phyloP scores from a whole-genome alignment of 2,888 invertebrate species.

The Cephus nigrinus region DNA sequence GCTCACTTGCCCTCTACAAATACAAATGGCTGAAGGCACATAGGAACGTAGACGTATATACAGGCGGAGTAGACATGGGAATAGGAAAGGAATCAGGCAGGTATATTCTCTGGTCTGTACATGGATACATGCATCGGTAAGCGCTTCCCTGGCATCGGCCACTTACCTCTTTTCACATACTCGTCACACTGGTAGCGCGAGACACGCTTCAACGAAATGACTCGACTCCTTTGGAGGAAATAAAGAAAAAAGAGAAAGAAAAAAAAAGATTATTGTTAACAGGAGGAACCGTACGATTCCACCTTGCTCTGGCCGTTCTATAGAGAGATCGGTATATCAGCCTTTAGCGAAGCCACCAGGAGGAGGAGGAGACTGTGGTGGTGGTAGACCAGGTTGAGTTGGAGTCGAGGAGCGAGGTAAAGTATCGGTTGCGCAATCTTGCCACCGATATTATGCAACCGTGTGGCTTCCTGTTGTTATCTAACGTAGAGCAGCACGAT shows the following conservation, averaged over 20 bases:
- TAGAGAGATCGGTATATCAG: not conserved
- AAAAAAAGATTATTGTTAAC: not conserved
- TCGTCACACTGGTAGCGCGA: not conserved
- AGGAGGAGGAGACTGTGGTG: not conserved
- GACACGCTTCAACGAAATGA: not conserved
- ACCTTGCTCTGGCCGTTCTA: not conserved
- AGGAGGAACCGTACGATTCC: not conserved
- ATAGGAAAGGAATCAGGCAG: not conserved
- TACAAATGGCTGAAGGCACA: not conserved
- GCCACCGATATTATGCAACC: slow-evolving; percentile 53
- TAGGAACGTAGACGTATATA: slow-evolving; percentile 7
- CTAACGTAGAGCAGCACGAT: slow-evolving; percentile 34
- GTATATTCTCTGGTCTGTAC: not conserved
- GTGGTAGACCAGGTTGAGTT: not conserved
- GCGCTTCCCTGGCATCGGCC: not conserved
- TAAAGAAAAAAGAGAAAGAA: not conserved
- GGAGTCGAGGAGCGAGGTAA: slow-evolving; percentile 18
- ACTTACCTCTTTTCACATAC: not conserved
- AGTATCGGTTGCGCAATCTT: slow-evolving; percentile 52
- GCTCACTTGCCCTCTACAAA: not conserved
- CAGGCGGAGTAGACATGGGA: slow-evolving; percentile 3
- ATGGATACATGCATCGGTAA: not conserved
- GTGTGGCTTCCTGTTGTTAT: slow-evolving; percentile 56
- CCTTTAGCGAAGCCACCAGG: not conserved
- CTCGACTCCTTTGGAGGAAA: not conserved